A percentile compares a stretch with the other conserved stretches of the same genome.
Conservation (phyloP, 2,888 invertebrate genomes). For the Blastobasis adustella region DNA sequence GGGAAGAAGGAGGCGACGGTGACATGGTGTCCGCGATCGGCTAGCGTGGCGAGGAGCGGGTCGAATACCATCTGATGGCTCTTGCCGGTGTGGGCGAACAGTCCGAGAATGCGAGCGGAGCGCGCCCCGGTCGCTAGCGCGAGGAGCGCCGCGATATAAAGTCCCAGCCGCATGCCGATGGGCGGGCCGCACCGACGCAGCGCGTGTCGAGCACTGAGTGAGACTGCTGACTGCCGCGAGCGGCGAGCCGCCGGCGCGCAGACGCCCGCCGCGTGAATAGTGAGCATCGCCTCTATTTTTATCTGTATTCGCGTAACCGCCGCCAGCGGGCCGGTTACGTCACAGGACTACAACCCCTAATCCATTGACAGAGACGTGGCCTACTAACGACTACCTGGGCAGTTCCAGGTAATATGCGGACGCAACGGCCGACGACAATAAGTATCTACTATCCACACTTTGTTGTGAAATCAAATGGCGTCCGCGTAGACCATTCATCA, state of each 20-base stretch:
- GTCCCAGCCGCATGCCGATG: constrained; percentile 37
- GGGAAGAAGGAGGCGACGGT: constrained; percentile 78
- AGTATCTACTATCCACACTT: too few relatives aligned
- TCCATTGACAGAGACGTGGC: too few relatives aligned
- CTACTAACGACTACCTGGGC: too few relatives aligned
- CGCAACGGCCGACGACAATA: too few relatives aligned
- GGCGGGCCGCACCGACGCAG: constrained; percentile 13
- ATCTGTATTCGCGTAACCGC: not conserved
- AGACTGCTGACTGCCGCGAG: not conserved
- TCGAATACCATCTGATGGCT: constrained; percentile 79
- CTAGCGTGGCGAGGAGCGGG: constrained; percentile 68
- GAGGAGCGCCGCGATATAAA: constrained; percentile 25
- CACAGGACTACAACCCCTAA: too few relatives aligned
- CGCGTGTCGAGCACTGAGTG: not conserved
- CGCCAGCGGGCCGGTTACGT: too few relatives aligned
- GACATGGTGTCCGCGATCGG: constrained; percentile 74
- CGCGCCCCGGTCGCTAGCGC: constrained; percentile 31
- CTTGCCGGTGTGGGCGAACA: constrained; percentile 75
- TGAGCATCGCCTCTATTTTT: constrained; percentile 5
- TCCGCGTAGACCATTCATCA: too few relatives aligned
- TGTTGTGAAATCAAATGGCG: too few relatives aligned
- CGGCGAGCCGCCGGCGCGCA: too few relatives aligned
- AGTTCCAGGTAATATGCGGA: too few relatives aligned
- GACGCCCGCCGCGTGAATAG: too few relatives aligned
- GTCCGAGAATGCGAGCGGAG: constrained; percentile 68